Conservation (phyloP, 2,888 invertebrate species). For the Tetragonula carbonaria region DNA sequence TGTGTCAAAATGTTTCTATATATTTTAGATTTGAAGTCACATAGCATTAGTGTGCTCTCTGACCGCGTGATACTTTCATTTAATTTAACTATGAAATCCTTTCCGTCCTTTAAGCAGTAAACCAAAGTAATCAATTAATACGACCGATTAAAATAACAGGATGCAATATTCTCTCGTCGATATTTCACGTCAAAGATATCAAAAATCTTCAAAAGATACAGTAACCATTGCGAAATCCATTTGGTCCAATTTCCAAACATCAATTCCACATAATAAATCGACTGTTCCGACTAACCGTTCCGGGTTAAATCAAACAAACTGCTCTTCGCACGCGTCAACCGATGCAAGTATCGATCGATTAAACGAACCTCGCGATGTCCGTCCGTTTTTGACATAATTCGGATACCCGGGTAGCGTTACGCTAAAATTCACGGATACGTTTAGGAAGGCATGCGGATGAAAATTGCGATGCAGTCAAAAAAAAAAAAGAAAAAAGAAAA, state of each 20-base stretch:
- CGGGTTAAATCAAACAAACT: too few relatives aligned
- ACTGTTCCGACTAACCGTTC: too few relatives aligned
- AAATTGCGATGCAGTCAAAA: too few relatives aligned
- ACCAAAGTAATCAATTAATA: neutral
- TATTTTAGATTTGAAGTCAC: neutral
- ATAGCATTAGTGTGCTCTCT: too few relatives aligned
- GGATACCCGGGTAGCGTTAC: neutral
- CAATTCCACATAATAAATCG: too few relatives aligned
- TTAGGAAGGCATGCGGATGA: neutral
- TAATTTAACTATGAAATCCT: neutral
- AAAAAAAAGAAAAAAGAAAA: too few relatives aligned
- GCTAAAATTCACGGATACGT: neutral
- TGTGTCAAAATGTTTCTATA: neutral
- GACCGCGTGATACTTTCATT: neutral
- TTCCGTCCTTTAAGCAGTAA: neutral
- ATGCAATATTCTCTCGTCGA: neutral
- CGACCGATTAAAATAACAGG: neutral
- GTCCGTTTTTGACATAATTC: neutral
- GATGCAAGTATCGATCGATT: neutral
- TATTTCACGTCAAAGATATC: neutral
- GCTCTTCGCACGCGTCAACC: neutral
- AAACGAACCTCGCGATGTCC: neutral
- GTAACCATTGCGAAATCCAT: neutral
- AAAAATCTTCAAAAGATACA: neutral
- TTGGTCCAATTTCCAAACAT: neutral